Evolutionary conservation across 2,113 vertebrate species (phyloP), one percentile per base, ranked within the genome.

Genomic region (Neofelis nebulosa): DNA sequence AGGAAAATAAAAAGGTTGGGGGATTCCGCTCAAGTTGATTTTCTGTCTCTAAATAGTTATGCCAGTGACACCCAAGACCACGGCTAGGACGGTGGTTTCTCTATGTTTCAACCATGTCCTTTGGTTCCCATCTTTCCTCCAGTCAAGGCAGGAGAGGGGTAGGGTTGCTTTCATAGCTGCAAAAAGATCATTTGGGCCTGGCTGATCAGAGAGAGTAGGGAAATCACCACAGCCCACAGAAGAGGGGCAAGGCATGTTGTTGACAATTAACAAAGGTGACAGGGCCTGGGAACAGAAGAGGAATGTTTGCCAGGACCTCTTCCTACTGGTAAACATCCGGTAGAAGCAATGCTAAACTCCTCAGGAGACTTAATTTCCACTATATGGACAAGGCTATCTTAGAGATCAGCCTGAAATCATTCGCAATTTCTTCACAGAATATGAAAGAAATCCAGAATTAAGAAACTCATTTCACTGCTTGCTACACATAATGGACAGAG

Each of bases 361-460:
- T 81, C 57, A 41, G 29, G 25, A 71, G 29, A 4, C 41, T 90
- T 87, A 61, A 88, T 71, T 48, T 86, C n/a, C 19, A 84, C 23
- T 19, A 4, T 36, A 27, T 80, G 5, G 80, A 18, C 41, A 89
- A 76, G 14, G 36, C 76, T 97, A 76, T 38, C 73, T 48, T 69
- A 92, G 79, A 50, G 25, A 76, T 78, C n/a, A 71, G 45, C 45
- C 76, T 83, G 14, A 85, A 91, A 23, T 76, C 57, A 87, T 93
- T 89, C n/a, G 33, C 45, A 85, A 50, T 95, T 95, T 94, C 57
- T 87, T 96, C 41, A n/a, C 78, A 87, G 85, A 89, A 65, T 71
- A 69, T 74, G 29, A 95, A 97, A 96, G 48, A 69, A 76, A 87
- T 84, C n/a, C 36, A 89, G 71, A 98, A 81, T 97, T 52, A 71